These are phyloP conservation scores for Mylabris phalerata DNA, from an alignment of 1,140 invertebrate species.

Conservation along the genomic window DNA sequence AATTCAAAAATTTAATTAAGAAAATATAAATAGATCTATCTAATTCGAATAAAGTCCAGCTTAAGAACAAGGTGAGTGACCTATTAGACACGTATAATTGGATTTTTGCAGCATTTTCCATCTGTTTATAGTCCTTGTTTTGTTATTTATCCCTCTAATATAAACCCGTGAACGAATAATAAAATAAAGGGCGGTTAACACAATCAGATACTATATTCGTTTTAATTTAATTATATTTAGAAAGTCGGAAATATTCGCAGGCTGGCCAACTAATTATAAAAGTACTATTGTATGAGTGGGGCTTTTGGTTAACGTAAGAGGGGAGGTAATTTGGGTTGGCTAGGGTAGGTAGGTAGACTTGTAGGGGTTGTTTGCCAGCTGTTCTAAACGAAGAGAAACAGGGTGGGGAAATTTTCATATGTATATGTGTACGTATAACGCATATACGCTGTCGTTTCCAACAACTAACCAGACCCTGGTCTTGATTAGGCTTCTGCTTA, in stretches of 20 bases:
- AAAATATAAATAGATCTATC: no score
- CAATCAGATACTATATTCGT: slow-evolving; percentile 7
- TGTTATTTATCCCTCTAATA: no score
- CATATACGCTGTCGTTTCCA: slow-evolving; percentile 10
- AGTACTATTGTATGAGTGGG: slow-evolving; percentile 1
- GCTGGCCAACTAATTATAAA: slow-evolving; percentile 16
- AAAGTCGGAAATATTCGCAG: slow-evolving; percentile 14
- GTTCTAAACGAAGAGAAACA: neutral
- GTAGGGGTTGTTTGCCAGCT: slow-evolving; percentile 4
- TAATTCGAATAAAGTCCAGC: no score
- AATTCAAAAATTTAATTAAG: no score
- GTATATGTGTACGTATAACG: neutral
- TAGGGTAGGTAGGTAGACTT: neutral
- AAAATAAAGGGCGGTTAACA: slow-evolving; percentile 1
- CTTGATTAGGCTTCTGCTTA: slow-evolving; percentile 32
- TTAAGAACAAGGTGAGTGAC: no score
- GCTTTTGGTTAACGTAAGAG: neutral
- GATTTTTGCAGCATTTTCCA: no score
- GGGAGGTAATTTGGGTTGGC: no score
- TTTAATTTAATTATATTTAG: slow-evolving; percentile 16
- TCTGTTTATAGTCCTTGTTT: no score
- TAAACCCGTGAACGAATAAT: no score
- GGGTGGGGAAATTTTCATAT: neutral
- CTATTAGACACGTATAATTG: no score
- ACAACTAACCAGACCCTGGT: slow-evolving; percentile 13